Conservation (phyloP, 2,888 invertebrate genomes). For the Heliconius ismenius region DNA sequence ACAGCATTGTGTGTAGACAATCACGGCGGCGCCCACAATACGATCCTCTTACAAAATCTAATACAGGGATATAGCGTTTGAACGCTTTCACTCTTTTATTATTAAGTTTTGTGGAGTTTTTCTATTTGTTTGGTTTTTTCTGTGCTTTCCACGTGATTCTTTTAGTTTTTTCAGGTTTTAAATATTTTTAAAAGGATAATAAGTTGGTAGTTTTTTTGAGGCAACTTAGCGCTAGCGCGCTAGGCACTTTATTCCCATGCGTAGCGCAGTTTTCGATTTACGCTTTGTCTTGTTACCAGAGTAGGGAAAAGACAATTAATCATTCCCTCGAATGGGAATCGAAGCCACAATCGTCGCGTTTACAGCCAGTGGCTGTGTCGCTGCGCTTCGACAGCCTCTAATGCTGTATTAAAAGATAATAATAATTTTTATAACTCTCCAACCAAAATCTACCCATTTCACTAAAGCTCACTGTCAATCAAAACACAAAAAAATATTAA, state of each 20-base stretch:
- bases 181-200: not conserved
- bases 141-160: not conserved
- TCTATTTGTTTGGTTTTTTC: not conserved
- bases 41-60: constrained; percentile 36
- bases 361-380: not conserved
- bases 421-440: not conserved
- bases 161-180: not conserved
- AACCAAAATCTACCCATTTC: constrained; percentile 30
- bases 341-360: not conserved
- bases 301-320: not conserved
- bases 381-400: not conserved
- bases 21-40: constrained; percentile 32
- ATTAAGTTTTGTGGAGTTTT: constrained; percentile 29
- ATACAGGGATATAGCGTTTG: constrained; percentile 34
- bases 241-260: too few relatives aligned
- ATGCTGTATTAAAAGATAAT: not conserved
- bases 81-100: constrained; percentile 34
- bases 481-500: constrained; percentile 15
- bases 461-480: constrained; percentile 38
- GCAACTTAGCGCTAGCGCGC: too few relatives aligned
- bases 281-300: not conserved
- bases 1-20: constrained; percentile 27
- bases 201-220: not conserved
- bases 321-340: not conserved
- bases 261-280: too few relatives aligned